These are phyloP conservation scores for Gnathonemus longibarbis DNA, from an alignment of 2,113 vertebrate genomes.

Conservation along the genomic window DNA sequence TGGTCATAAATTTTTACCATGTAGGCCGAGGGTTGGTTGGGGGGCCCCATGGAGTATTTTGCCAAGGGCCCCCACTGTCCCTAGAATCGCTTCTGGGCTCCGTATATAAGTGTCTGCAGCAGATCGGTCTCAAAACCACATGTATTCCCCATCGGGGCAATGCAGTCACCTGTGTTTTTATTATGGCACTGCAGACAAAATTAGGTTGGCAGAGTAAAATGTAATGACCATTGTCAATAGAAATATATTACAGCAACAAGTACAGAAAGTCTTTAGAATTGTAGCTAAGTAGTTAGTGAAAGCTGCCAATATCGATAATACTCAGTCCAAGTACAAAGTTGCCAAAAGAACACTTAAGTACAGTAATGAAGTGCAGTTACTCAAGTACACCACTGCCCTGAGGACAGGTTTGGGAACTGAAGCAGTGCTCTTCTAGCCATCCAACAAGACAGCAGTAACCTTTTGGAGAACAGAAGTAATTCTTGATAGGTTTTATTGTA, in stretches of 20 bases:
- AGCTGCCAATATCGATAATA: not conserved
- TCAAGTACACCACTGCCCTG: not conserved
- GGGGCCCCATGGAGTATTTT: too few relatives aligned
- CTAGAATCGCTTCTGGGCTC: not conserved
- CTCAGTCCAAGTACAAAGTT: not conserved
- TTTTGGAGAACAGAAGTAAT: not conserved
- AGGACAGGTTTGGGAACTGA: not conserved
- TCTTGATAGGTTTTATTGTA: not conserved
- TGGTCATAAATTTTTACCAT: too few relatives aligned
- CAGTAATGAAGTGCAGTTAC: not conserved
- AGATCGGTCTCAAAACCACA: not conserved
- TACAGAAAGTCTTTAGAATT: not conserved
- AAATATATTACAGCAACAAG: not conserved
- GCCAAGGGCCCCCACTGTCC: too few relatives aligned
- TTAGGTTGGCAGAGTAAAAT: not conserved
- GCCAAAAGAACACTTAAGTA: not conserved
- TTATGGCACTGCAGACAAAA: not conserved
- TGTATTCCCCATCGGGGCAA: not conserved
- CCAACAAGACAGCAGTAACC: not conserved
- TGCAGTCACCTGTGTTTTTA: not conserved
- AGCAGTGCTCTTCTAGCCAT: not conserved
- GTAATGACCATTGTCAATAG: not conserved
- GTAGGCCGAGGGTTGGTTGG: too few relatives aligned
- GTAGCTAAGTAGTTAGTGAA: not conserved
- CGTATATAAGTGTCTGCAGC: not conserved